Conservation (phyloP, 1,140 invertebrate genomes). For the Sitobion miscanthi region DNA sequence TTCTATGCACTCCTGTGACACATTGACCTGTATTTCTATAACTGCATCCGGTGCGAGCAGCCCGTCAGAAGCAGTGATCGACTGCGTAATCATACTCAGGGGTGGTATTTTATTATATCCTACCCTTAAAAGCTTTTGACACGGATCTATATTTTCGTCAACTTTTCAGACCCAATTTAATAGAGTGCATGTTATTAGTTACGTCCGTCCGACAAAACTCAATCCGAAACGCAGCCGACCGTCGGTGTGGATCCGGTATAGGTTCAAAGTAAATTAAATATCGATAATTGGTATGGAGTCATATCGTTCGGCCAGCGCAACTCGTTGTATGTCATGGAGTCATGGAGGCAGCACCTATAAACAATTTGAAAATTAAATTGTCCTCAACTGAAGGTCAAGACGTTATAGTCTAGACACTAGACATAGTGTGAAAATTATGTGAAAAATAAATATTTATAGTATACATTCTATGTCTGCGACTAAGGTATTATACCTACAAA, state of each 20-base stretch:
- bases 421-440: too few species aligned
- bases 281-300: not conserved
- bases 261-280: not conserved
- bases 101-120: not conserved
- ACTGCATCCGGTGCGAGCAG: not conserved
- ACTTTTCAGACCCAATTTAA: not conserved
- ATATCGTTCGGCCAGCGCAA: not conserved
- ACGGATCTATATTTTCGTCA: not conserved
- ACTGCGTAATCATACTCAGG: not conserved
- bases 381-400: not conserved
- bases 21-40: not conserved
- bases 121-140: not conserved
- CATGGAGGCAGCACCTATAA: not conserved
- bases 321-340: not conserved
- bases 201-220: not conserved
- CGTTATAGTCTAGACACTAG: too few species aligned
- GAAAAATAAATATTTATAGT: too few species aligned
- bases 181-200: not conserved
- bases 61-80: conserved; percentile 1
- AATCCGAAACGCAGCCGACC: not conserved
- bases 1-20: not conserved
- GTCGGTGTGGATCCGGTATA: not conserved
- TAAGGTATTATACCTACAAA: too few species aligned
- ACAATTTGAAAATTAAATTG: not conserved
- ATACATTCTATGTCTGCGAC: too few species aligned